phyloP scores from a whole-genome alignment of 2,888 invertebrate species.

The Eudemis profundana region DNA sequence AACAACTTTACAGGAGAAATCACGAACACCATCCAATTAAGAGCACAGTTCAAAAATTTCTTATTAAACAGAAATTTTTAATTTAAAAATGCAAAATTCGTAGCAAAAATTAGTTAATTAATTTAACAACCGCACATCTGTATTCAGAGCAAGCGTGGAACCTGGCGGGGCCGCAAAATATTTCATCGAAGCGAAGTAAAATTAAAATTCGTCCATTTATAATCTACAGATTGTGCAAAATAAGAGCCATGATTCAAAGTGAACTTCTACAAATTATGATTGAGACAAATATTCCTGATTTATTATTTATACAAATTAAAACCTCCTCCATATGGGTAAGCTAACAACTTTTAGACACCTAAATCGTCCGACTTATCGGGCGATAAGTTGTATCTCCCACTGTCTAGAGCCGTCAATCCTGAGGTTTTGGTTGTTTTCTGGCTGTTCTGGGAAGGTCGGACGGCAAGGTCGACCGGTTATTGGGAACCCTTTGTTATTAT shows the following conservation, averaged over 20 bases:
- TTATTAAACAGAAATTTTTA: conserved; percentile 20
- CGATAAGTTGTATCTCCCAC: conserved; percentile 46
- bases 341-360: conserved; percentile 60
- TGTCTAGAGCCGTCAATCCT: conserved; percentile 53
- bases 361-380: conserved; percentile 67
- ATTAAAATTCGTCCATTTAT: conserved; percentile 33
- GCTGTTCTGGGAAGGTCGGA: conserved; percentile 75
- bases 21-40: background rate
- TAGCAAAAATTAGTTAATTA: conserved; percentile 32
- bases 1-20: background rate
- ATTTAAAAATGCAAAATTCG: conserved; percentile 28
- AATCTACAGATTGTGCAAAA: conserved; percentile 33
- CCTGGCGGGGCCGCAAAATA: conserved; percentile 29
- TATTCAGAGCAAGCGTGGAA: conserved; percentile 39
- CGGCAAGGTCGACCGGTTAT: conserved; percentile 70
- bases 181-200: conserved; percentile 35
- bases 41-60: conserved; percentile 10
- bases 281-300: conserved; percentile 1
- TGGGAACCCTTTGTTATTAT: conserved; percentile 43
- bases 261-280: background rate
- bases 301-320: no score
- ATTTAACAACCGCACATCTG: conserved; percentile 37
- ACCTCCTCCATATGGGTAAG: no score
- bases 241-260: background rate
- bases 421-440: conserved; percentile 70